Evolutionary conservation across 2,113 vertebrate species (phyloP).

Genomic region (Semicossyphus pulcher): DNA sequence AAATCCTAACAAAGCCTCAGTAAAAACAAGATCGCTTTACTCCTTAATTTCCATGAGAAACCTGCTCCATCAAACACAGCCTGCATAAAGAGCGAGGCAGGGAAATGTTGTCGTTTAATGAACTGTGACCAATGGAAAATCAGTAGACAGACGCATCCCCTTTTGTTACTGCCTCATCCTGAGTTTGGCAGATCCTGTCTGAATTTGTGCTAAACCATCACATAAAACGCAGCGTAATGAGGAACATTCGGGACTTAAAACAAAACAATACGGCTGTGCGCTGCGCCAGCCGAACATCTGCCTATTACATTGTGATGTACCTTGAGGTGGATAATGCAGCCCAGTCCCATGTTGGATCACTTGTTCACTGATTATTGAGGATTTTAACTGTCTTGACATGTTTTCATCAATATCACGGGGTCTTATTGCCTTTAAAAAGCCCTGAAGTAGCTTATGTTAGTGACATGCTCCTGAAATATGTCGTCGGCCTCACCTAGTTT

Average conservation of each 20-base stretch:
- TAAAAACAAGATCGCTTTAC: constrained; percentile 33
- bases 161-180: constrained; percentile 52
- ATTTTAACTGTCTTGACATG: background rate
- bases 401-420: background rate
- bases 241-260: constrained; percentile 66
- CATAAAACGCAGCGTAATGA: constrained; percentile 71
- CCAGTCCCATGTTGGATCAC: constrained; percentile 18
- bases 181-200: constrained; percentile 58
- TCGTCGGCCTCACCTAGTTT: background rate
- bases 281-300: constrained; percentile 44
- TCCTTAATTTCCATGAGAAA: constrained; percentile 41
- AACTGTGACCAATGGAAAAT: constrained; percentile 65
- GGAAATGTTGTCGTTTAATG: constrained; percentile 54
- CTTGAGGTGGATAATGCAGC: constrained; percentile 43
- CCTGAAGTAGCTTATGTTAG: too few species aligned
- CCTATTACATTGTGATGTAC: constrained; percentile 33
- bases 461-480: too few species aligned
- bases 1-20: constrained; percentile 18
- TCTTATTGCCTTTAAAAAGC: background rate
- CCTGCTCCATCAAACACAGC: constrained; percentile 20
- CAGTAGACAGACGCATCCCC: constrained; percentile 43
- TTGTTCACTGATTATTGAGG: constrained; percentile 29
- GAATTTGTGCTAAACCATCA: constrained; percentile 67
- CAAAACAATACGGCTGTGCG: constrained; percentile 55
- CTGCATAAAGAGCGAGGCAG: constrained; percentile 27